phyloP scores from a whole-genome alignment of 1,140 invertebrate species.

The Zaprionus capensis region DNA sequence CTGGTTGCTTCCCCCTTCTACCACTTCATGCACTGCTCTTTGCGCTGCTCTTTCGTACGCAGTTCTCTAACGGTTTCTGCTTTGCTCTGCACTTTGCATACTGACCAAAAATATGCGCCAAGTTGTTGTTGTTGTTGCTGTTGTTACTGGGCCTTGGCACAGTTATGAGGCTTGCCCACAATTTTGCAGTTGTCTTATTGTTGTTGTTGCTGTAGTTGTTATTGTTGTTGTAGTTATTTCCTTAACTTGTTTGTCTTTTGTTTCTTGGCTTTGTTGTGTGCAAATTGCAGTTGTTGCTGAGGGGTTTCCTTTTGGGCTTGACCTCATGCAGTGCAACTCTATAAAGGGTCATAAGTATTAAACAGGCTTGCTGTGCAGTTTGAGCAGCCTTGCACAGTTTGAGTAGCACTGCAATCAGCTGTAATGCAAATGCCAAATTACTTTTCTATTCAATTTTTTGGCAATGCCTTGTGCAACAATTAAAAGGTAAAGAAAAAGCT shows the following conservation, averaged over 20 bases:
- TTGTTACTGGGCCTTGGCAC: conserved; percentile 64
- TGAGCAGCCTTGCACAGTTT: neutral
- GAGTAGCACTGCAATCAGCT: neutral
- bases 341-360: neutral
- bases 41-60: conserved; percentile 41
- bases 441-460: neutral
- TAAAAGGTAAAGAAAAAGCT: conserved; percentile 25
- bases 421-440: neutral
- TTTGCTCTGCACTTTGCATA: conserved; percentile 50
- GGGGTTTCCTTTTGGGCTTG: conserved; percentile 27
- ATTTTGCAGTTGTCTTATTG: conserved; percentile 29
- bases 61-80: conserved; percentile 40
- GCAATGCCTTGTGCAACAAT: conserved; percentile 21
- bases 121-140: conserved; percentile 20
- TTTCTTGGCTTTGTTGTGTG: conserved; percentile 20
- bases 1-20: neutral
- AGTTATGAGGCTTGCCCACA: conserved; percentile 72
- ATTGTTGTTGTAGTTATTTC: conserved; percentile 24
- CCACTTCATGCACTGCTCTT: conserved; percentile 23
- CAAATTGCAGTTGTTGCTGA: conserved; percentile 20
- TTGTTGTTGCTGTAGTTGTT: conserved; percentile 17
- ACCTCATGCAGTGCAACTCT: conserved; percentile 2
- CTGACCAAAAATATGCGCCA: conserved; percentile 37
- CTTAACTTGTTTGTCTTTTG: conserved; percentile 46
- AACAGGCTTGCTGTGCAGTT: neutral